These are phyloP conservation scores for Cactoblastis cactorum DNA, from an alignment of 2,888 invertebrate genomes.

Conservation along the genomic window DNA sequence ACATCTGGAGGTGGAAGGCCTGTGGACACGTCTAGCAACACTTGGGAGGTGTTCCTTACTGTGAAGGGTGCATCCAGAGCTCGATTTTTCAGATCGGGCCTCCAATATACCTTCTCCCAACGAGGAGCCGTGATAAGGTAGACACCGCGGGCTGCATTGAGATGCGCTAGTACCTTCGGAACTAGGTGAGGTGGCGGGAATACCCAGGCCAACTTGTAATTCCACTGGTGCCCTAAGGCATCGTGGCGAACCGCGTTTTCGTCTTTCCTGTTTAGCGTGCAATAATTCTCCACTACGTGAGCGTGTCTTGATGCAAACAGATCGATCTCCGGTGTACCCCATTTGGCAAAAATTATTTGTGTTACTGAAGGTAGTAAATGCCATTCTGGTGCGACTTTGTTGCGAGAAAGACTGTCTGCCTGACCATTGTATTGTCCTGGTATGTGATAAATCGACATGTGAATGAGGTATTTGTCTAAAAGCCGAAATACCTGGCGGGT, in stretches of 20 bases:
- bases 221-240: background rate
- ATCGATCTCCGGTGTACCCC: too few species aligned
- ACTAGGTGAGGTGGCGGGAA: too few species aligned
- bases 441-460: background rate
- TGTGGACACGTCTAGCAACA: background rate
- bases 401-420: background rate
- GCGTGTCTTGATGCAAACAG: too few species aligned
- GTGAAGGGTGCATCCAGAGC: background rate
- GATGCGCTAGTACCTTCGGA: too few species aligned
- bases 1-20: background rate
- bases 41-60: background rate
- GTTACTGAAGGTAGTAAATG: too few species aligned
- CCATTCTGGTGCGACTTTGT: too few species aligned
- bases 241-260: background rate
- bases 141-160: background rate
- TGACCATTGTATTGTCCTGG: background rate
- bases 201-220: background rate
- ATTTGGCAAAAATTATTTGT: too few species aligned
- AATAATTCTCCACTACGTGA: too few species aligned
- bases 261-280: too few species aligned
- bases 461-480: background rate
- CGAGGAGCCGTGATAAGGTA: too few species aligned
- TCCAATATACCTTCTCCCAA: too few species aligned
- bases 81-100: background rate
- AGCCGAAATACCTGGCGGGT: background rate